Evolutionary conservation across 2,113 vertebrate species (phyloP).

Genomic region (Brachypodius melanocephalos): DNA sequence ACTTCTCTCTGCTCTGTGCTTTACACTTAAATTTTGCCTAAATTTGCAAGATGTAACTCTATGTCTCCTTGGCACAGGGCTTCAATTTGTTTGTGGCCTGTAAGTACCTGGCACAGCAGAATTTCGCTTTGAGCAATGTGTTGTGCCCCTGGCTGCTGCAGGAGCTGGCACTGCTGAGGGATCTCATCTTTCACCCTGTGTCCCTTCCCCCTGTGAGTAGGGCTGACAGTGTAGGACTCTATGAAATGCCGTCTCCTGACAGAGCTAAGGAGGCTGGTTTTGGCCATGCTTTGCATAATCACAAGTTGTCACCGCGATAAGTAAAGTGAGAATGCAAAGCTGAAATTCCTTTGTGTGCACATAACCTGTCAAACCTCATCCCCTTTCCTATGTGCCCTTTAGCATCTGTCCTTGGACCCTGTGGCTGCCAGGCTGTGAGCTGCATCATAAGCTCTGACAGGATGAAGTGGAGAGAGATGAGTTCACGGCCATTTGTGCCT

Average conservation of each 20-base stretch:
- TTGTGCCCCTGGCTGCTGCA: background rate
- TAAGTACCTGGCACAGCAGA: background rate
- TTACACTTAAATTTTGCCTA: background rate
- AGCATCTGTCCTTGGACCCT: background rate
- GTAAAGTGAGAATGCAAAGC: background rate
- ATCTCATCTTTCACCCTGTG: background rate
- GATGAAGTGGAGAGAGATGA: background rate
- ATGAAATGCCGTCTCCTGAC: background rate
- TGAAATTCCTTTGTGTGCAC: background rate
- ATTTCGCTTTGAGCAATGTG: fast-evolving
- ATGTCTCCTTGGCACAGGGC: background rate
- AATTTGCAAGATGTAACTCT: background rate
- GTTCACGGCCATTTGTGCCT: background rate
- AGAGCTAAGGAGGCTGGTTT: background rate
- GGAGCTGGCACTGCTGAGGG: fast-evolving
- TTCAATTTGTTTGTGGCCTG: background rate
- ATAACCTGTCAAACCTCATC: background rate
- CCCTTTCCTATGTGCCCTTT: background rate
- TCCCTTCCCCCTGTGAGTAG: background rate
- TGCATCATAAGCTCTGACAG: background rate
- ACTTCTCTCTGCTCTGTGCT: background rate
- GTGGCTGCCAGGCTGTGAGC: background rate
- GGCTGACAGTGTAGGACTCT: background rate
- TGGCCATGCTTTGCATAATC: background rate
- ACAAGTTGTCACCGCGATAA: background rate